These are phyloP conservation scores for Corythoichthys intestinalis DNA, from an alignment of 2,113 vertebrate genomes.

Conservation along the genomic window DNA sequence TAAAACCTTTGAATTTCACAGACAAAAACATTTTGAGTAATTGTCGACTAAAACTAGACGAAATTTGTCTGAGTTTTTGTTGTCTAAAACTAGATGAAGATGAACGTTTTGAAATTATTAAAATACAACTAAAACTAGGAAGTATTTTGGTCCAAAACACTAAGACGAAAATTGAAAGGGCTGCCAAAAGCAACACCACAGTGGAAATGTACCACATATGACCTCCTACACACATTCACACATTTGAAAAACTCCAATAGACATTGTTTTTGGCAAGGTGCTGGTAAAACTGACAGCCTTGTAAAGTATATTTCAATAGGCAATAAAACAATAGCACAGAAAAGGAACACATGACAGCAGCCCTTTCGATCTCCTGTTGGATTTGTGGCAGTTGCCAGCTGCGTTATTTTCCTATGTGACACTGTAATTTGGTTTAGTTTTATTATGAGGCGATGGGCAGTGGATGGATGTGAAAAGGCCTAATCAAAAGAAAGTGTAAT, in stretches of 20 bases:
- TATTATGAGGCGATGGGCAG: background rate
- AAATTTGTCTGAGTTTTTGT: too few relatives aligned
- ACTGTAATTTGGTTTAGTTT: background rate
- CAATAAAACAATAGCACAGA: background rate
- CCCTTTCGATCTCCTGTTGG: background rate
- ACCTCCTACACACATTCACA: constrained; percentile 53
- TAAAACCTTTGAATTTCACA: too few relatives aligned
- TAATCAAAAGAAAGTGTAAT: background rate
- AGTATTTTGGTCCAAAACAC: too few relatives aligned
- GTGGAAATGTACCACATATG: constrained; percentile 44
- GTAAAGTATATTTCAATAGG: constrained; percentile 41
- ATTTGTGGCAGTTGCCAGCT: background rate
- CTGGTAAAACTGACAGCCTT: constrained; percentile 52
- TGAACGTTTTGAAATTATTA: too few relatives aligned
- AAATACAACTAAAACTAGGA: too few relatives aligned
- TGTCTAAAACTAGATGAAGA: too few relatives aligned
- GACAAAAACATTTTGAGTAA: too few relatives aligned
- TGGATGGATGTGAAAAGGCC: background rate
- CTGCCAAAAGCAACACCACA: constrained; percentile 2
- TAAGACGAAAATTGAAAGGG: too few relatives aligned
- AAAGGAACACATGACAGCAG: background rate
- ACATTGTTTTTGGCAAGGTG: constrained; percentile 6
- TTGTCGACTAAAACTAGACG: too few relatives aligned
- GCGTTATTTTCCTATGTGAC: too few relatives aligned
- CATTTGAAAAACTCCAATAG: background rate